Conservation (phyloP, 2,888 invertebrate species). For the Neuroscelio doddi region DNA sequence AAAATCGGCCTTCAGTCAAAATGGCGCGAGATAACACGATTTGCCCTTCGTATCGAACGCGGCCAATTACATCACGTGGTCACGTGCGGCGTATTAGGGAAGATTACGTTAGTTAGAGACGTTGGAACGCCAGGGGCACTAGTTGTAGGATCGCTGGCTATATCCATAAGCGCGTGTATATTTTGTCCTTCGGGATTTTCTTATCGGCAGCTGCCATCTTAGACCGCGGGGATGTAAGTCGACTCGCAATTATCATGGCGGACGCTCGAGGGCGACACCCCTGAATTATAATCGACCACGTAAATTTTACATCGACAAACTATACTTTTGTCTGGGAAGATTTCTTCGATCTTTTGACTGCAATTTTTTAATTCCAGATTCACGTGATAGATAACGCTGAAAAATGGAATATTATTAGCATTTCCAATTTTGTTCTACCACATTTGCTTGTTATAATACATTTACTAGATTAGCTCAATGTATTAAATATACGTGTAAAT, state of each 20-base stretch:
- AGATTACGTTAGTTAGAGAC: slow-evolving; percentile 58
- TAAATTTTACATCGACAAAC: slow-evolving; percentile 20
- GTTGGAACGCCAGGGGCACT: slow-evolving; percentile 44
- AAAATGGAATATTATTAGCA: too few species aligned
- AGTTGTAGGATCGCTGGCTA: slow-evolving; percentile 28
- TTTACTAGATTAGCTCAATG: too few species aligned
- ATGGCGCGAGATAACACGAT: slow-evolving; percentile 52
- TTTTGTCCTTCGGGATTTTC: slow-evolving; percentile 44
- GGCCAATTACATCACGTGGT: slow-evolving; percentile 54
- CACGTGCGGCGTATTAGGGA: slow-evolving; percentile 62
- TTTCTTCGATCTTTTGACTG: slow-evolving; percentile 4
- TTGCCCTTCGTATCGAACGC: slow-evolving; percentile 30
- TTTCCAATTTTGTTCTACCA: too few species aligned
- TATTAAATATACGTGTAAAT: too few species aligned
- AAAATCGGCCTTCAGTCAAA: slow-evolving; percentile 38
- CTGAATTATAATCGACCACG: slow-evolving; percentile 26
- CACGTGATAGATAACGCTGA: too few species aligned
- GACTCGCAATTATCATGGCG: slow-evolving; percentile 51
- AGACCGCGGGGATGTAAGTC: slow-evolving; percentile 44
- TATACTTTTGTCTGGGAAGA: too few species aligned
- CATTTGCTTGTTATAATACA: too few species aligned
- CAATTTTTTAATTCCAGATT: too few species aligned
- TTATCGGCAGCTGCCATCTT: slow-evolving; percentile 43
- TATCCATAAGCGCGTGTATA: slow-evolving; percentile 24
- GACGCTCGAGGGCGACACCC: slow-evolving; percentile 33